Conservation (phyloP, 2,888 invertebrate genomes). For the Chrysolina haemoptera region DNA sequence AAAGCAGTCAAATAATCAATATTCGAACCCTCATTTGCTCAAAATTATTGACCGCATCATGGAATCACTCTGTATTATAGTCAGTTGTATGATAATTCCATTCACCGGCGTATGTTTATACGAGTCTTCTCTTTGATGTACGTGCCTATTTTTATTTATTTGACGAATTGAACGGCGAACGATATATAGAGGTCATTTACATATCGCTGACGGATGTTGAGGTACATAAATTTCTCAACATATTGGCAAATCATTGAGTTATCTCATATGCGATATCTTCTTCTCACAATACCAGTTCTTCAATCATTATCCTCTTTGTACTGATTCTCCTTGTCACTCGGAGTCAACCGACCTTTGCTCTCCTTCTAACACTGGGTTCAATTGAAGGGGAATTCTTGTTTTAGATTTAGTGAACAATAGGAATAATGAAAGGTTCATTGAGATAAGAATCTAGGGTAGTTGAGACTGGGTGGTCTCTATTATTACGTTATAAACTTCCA, state of each 20-base stretch:
- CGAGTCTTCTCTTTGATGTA: conserved; percentile 25
- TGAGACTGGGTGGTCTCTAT: too few species aligned
- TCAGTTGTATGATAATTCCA: conserved; percentile 23
- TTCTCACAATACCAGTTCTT: conserved; percentile 7
- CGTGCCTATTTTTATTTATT: conserved; percentile 29
- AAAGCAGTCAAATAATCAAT: neutral
- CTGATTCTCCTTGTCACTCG: neutral
- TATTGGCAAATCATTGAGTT: conserved; percentile 24
- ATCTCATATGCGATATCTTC: conserved; percentile 18
- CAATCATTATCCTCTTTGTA: conserved; percentile 3
- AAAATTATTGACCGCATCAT: neutral
- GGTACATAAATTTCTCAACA: conserved; percentile 20
- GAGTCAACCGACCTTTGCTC: too few species aligned
- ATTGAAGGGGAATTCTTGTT: neutral
- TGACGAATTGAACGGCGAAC: conserved; percentile 23
- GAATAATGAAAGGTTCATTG: too few species aligned
- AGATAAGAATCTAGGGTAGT: too few species aligned
- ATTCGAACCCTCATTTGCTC: neutral
- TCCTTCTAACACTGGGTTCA: too few species aligned
- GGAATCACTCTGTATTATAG: neutral
- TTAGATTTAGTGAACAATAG: neutral
- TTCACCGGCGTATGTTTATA: conserved; percentile 23
- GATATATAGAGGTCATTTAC: conserved; percentile 26
- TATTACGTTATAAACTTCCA: too few species aligned
- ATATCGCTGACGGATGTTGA: conserved; percentile 21